Evolutionary conservation across 2,888 invertebrate species (phyloP).

Genomic region (Drosophila pseudotakahashii): DNA sequence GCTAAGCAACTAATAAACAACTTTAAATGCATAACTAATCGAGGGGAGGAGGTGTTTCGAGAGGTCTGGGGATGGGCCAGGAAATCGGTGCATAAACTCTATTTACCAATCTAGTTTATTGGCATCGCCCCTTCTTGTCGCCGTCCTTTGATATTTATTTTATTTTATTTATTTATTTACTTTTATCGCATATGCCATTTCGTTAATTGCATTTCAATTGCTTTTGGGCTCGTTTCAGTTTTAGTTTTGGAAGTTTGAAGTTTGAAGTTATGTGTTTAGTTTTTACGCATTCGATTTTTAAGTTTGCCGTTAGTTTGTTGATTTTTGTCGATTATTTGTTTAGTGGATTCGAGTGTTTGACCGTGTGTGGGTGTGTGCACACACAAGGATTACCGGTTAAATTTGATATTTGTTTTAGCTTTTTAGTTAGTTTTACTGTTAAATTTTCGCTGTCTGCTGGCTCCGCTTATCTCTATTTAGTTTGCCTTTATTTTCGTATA

Average conservation of each 20-base stretch:
- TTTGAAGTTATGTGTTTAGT: constrained; percentile 11
- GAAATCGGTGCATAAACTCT: constrained; percentile 36
- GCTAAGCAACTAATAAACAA: constrained; percentile 55
- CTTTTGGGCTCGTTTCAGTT: constrained; percentile 13
- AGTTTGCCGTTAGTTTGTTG: constrained; percentile 30
- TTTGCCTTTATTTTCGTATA: constrained; percentile 30
- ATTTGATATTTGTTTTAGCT: constrained; percentile 36
- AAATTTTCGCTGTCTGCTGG: constrained; percentile 25
- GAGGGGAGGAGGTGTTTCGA: constrained; percentile 7
- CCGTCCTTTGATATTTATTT: constrained; percentile 20
- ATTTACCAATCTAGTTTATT: background rate
- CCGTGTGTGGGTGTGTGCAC: constrained; percentile 11
- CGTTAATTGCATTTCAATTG: constrained; percentile 43
- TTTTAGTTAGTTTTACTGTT: constrained; percentile 4
- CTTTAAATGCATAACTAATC: constrained; percentile 49
- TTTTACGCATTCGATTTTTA: constrained; percentile 13
- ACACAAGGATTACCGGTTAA: constrained; percentile 30
- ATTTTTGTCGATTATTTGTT: constrained; percentile 35
- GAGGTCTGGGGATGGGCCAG: constrained; percentile 32
- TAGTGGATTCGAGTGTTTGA: constrained; percentile 27
- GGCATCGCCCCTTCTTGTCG: constrained; percentile 10
- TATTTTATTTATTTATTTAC: constrained; percentile 9
- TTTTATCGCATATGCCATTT: constrained; percentile 21
- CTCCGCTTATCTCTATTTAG: constrained; percentile 35
- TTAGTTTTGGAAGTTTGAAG: constrained; percentile 9